Percentiles rank a stretch among this genome's conserved stretches.
Evolutionary conservation across 2,113 vertebrate species (phyloP).

Genomic region (Macrotus californicus): DNA sequence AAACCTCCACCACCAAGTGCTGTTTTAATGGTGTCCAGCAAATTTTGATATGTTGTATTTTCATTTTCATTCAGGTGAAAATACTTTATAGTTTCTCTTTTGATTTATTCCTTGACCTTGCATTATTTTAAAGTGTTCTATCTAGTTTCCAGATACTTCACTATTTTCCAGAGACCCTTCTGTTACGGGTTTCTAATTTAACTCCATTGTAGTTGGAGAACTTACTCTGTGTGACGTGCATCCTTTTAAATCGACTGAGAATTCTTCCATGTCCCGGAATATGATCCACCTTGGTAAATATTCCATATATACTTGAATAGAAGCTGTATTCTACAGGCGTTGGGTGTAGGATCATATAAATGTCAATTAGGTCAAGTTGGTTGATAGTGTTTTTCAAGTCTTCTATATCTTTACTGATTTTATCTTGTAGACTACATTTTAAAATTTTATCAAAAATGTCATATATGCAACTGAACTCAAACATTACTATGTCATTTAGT

Average conservation of each 20-base stretch:
- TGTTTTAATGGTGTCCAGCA: not conserved
- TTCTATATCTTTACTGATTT: slow-evolving; percentile 30
- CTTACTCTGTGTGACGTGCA: not conserved
- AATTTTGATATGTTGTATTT: not conserved
- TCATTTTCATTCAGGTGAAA: slow-evolving; percentile 1
- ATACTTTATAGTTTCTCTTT: slow-evolving; percentile 4
- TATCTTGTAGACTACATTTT: not conserved
- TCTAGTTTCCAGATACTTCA: slow-evolving; percentile 40
- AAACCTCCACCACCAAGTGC: not conserved
- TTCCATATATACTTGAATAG: not conserved
- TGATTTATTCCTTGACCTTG: not conserved
- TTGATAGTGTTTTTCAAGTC: not conserved
- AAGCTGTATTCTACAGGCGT: not conserved
- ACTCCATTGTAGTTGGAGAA: slow-evolving; percentile 4
- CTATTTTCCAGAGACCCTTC: not conserved
- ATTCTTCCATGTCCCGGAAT: slow-evolving; percentile 1
- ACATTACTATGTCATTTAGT: not conserved
- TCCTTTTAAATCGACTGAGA: slow-evolving; percentile 30
- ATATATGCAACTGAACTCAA: not conserved
- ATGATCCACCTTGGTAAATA: not conserved
- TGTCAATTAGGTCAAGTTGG: not conserved
- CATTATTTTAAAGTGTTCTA: not conserved
- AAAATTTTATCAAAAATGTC: not conserved
- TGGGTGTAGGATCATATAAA: not conserved
- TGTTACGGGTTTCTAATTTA: slow-evolving; percentile 43